phyloP scores from a whole-genome alignment of 1,140 invertebrate species.

The Anastatus disparis region DNA sequence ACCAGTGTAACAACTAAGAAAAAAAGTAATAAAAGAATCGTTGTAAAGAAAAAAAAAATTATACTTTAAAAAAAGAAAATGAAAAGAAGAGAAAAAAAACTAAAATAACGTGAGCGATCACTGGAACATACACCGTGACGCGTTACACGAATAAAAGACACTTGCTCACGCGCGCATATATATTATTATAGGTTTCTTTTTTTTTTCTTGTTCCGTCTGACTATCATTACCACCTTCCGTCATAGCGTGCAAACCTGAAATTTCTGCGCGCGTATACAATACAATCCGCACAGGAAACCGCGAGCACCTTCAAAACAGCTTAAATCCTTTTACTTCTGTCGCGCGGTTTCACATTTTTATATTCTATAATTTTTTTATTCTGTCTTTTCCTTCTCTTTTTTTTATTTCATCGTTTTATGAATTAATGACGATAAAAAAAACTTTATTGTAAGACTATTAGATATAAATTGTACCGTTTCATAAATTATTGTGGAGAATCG shows the following conservation, averaged over 20 bases:
- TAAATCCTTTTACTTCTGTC: conserved; percentile 2
- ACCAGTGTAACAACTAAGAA: too few relatives aligned
- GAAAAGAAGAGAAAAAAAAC: conserved; percentile 11
- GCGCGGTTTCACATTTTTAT: neutral
- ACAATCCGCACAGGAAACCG: conserved; percentile 10
- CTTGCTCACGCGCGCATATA: neutral
- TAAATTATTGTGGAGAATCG: too few relatives aligned
- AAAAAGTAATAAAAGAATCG: too few relatives aligned
- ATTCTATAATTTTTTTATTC: too few relatives aligned
- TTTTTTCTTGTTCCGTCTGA: neutral
- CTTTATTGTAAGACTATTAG: too few relatives aligned
- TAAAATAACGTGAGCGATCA: conserved; percentile 29
- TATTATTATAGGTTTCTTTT: conserved; percentile 7
- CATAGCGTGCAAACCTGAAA: conserved; percentile 27
- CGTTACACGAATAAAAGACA: conserved; percentile 22
- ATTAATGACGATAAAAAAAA: too few relatives aligned
- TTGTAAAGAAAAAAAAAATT: too few relatives aligned
- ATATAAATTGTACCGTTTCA: too few relatives aligned
- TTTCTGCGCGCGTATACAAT: too few relatives aligned
- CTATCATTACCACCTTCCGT: conserved; percentile 41
- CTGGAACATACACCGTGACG: conserved; percentile 9
- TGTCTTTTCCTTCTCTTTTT: too few relatives aligned
- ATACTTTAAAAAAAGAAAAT: too few relatives aligned
- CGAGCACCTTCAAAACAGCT: conserved; percentile 10
- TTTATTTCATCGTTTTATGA: too few relatives aligned